Evolutionary conservation across 2,797 vertebrate genomes (phyloP).

Genomic region (Hozukius guyotensis): DNA sequence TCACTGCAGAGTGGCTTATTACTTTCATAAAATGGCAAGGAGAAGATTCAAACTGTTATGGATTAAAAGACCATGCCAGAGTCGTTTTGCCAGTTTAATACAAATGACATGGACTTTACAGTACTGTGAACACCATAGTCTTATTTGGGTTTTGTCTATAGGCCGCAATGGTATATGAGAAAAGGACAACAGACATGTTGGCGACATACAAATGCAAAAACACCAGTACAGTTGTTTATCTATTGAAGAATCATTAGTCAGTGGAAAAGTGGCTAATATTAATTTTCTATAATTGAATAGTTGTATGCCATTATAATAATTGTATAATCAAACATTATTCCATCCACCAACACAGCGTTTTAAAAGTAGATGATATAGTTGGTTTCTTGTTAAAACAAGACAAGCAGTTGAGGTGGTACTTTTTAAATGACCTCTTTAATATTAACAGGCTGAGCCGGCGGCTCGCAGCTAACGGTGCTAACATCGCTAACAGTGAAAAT

Average conservation of each 20-base stretch:
- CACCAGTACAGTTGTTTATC: not conserved
- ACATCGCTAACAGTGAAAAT: too few relatives aligned
- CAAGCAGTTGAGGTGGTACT: not conserved
- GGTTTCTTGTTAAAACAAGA: not conserved
- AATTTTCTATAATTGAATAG: not conserved
- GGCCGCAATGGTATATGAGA: not conserved
- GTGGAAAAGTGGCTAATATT: not conserved
- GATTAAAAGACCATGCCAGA: not conserved
- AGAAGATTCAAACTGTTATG: constrained; percentile 5
- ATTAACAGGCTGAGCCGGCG: not conserved
- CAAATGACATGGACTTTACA: not conserved
- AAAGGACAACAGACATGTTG: not conserved
- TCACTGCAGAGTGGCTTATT: not conserved
- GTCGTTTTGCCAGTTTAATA: not conserved
- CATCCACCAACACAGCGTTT: not conserved
- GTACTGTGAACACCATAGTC: not conserved
- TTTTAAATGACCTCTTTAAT: not conserved
- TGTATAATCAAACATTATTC: not conserved
- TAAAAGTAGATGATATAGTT: not conserved
- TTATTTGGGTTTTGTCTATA: not conserved
- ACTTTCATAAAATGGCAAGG: not conserved
- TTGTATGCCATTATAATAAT: not conserved
- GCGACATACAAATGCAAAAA: not conserved
- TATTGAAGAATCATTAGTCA: not conserved
- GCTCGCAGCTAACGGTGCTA: too few relatives aligned